phyloP scores from a whole-genome alignment of 2,888 invertebrate species.

The Eupithecia abbreviata region DNA sequence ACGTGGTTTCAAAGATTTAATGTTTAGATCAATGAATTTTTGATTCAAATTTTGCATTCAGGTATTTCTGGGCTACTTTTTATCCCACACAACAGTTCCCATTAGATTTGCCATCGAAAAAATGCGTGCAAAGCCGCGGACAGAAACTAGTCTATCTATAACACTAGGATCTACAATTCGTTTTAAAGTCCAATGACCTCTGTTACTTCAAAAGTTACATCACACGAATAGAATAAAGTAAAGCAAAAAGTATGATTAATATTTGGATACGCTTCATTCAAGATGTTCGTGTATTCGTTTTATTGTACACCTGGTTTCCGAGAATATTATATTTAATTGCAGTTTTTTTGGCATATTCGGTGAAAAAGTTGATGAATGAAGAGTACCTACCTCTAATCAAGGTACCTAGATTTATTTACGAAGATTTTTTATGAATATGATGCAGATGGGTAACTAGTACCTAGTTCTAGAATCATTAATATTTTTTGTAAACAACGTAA shows the following conservation, averaged over 20 bases:
- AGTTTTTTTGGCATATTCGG: conserved; percentile 4
- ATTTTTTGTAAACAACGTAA: too few relatives aligned
- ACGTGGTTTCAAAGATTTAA: too few relatives aligned
- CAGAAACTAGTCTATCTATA: too few relatives aligned
- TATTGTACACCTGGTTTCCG: conserved; percentile 34
- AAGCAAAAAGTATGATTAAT: conserved; percentile 45
- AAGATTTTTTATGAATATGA: background rate
- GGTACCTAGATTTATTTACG: background rate
- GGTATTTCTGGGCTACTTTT: too few relatives aligned
- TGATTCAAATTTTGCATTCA: too few relatives aligned
- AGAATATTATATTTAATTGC: conserved; percentile 9
- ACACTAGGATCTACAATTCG: background rate
- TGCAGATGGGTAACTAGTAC: too few relatives aligned
- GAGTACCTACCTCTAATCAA: too few relatives aligned
- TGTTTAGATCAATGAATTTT: too few relatives aligned
- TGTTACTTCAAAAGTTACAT: conserved; percentile 33
- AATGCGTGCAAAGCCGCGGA: too few relatives aligned
- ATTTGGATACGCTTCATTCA: conserved; percentile 48
- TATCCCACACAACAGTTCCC: too few relatives aligned
- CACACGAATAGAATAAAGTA: conserved; percentile 27
- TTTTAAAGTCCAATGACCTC: conserved; percentile 18
- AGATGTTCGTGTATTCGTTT: conserved; percentile 40
- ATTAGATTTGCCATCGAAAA: too few relatives aligned
- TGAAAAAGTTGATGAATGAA: background rate
- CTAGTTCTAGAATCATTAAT: too few relatives aligned